Conservation (phyloP, 2,888 invertebrate genomes). For the Adelognathus sp. region DNA sequence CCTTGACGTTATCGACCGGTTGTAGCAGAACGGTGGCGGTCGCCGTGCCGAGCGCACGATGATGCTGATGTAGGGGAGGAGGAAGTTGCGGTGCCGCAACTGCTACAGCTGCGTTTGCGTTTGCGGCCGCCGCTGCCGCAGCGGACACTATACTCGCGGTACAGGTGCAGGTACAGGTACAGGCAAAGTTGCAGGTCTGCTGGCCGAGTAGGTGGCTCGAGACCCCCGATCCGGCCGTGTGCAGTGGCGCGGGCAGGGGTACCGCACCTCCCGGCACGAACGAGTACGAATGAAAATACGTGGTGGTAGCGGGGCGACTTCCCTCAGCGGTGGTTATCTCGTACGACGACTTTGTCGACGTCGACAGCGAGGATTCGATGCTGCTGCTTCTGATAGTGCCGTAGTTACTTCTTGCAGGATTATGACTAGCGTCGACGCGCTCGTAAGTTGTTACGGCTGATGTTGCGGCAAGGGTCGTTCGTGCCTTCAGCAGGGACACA, state of each 20-base stretch:
- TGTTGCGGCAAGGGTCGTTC: slow-evolving; percentile 60
- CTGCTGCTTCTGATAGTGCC: slow-evolving; percentile 47
- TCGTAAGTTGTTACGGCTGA: slow-evolving; percentile 53
- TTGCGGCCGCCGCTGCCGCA: slow-evolving; percentile 70
- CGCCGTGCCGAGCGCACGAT: slow-evolving; percentile 70
- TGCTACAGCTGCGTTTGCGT: slow-evolving; percentile 67
- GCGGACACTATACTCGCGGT: slow-evolving; percentile 73
- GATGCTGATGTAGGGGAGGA: slow-evolving; percentile 70
- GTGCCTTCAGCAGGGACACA: slow-evolving; percentile 41
- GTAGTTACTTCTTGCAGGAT: slow-evolving; percentile 52
- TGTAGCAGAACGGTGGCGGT: slow-evolving; percentile 77
- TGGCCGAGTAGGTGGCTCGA: slow-evolving; percentile 74
- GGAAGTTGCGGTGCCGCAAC: slow-evolving; percentile 59
- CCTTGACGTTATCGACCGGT: slow-evolving; percentile 79
- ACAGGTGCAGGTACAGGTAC: slow-evolving; percentile 77
- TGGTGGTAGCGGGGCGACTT: slow-evolving; percentile 78
- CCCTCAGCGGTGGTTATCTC: slow-evolving; percentile 70
- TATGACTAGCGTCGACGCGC: slow-evolving; percentile 52
- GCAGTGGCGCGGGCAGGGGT: slow-evolving; percentile 78
- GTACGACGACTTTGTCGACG: slow-evolving; percentile 54
- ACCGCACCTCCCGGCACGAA: slow-evolving; percentile 81
- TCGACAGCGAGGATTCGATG: slow-evolving; percentile 48
- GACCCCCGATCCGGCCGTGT: slow-evolving; percentile 70
- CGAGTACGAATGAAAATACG: slow-evolving; percentile 81
- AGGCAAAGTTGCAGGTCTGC: slow-evolving; percentile 76